These are phyloP conservation scores for Stegostoma tigrinum DNA, from an alignment of 2,113 vertebrate genomes.

Conservation along the genomic window DNA sequence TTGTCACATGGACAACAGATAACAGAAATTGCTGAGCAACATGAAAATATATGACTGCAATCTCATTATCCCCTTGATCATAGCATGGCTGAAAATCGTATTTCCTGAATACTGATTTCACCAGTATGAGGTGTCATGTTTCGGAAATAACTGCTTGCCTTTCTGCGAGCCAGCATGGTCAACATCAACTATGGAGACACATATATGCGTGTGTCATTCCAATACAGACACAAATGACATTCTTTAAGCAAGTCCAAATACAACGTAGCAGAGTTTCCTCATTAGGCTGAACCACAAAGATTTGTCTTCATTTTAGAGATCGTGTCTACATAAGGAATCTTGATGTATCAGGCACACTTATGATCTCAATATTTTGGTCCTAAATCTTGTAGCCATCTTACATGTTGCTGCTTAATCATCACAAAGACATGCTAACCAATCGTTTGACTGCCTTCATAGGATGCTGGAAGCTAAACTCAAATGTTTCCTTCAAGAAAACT, in stretches of 20 bases:
- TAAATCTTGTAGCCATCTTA: neutral
- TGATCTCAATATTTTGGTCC: neutral
- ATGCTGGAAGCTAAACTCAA: neutral
- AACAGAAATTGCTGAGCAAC: neutral
- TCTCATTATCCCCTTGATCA: neutral
- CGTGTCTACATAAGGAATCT: neutral
- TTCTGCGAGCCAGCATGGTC: neutral
- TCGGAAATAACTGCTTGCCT: neutral
- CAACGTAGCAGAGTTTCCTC: neutral
- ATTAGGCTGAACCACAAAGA: neutral
- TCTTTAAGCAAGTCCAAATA: neutral
- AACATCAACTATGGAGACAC: neutral
- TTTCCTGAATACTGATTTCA: neutral
- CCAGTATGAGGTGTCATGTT: neutral
- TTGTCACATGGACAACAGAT: neutral
- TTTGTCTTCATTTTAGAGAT: neutral
- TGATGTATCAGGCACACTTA: neutral
- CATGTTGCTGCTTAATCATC: neutral
- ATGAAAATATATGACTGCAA: neutral
- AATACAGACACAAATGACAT: neutral
- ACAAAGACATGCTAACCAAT: neutral
- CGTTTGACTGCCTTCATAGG: neutral
- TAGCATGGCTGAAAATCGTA: neutral
- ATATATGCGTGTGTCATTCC: neutral
- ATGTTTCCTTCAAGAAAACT: neutral